phyloP scores from a whole-genome alignment of 92 coral and sea anemone genomes.

The Palythoa heliodiscus region DNA sequence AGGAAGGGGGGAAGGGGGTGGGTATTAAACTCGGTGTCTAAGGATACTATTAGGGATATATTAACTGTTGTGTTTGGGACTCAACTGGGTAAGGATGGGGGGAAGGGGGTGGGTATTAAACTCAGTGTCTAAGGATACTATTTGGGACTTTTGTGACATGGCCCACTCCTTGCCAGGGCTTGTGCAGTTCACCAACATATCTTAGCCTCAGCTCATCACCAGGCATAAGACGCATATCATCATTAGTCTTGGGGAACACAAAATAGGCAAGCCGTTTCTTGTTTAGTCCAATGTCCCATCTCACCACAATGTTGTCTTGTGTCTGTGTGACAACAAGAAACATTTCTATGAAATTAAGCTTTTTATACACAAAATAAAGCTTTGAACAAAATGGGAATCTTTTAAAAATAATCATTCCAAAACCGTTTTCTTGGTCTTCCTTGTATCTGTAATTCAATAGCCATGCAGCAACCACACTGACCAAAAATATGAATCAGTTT shows the following conservation, averaged over 20 bases:
- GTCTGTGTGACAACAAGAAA: conserved; percentile 55
- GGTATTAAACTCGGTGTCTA: background rate
- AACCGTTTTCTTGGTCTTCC: no score
- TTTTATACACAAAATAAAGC: background rate
- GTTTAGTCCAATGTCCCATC: conserved; percentile 99
- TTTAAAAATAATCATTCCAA: background rate
- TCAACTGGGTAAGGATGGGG: no score
- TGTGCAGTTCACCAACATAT: conserved; percentile 95
- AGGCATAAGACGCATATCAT: conserved; percentile 96
- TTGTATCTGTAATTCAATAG: no score
- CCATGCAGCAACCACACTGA: no score
- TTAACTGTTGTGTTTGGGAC: no score
- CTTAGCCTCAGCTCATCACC: conserved; percentile 95
- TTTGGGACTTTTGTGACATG: conserved; percentile 98
- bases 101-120: no score
- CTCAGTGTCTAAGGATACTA: conserved; percentile 80
- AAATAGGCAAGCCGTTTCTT: conserved; percentile 97
- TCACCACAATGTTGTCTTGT: conserved; percentile 94
- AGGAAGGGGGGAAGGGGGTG: no score
- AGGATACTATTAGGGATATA: conserved; percentile 99
- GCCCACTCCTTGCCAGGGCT: conserved; percentile 99
- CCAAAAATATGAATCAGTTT: no score
- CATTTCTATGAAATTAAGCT: background rate
- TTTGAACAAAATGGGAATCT: background rate
- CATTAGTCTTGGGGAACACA: conserved; percentile 95